A percentile compares a stretch with the other conserved stretches of the same genome.
Conservation (phyloP, 2,888 invertebrate genomes). For the Nomada lathburiana region DNA sequence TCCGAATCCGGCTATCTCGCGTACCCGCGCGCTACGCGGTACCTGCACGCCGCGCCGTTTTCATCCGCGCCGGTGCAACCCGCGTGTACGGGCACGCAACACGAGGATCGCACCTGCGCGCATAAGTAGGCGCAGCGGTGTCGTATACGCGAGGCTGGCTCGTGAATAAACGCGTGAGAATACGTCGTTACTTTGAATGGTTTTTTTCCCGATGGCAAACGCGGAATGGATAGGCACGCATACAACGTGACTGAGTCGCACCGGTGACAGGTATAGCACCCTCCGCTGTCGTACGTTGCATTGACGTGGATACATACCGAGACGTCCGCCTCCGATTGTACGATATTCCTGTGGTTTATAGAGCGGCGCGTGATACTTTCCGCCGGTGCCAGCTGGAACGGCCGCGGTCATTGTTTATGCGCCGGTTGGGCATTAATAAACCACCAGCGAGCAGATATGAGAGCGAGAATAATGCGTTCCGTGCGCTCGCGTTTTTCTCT, state of each 20-base stretch:
- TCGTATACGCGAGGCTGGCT: constrained; percentile 38
- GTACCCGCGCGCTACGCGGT: constrained; percentile 4
- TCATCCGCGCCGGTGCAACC: constrained; percentile 23
- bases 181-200: constrained; percentile 47
- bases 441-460: constrained; percentile 17
- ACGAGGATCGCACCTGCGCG: constrained; percentile 57
- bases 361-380: constrained; percentile 45
- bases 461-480: background rate
- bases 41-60: constrained; percentile 12
- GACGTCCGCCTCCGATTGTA: constrained; percentile 60
- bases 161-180: constrained; percentile 57
- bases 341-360: constrained; percentile 59
- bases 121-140: constrained; percentile 42
- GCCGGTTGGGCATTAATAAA: constrained; percentile 20
- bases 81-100: constrained; percentile 9
- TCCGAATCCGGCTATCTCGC: constrained; percentile 66
- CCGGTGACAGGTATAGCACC: constrained; percentile 57
- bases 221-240: constrained; percentile 28
- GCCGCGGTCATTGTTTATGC: constrained; percentile 44
- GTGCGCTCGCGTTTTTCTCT: background rate
- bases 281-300: constrained; percentile 53
- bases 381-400: constrained; percentile 20
- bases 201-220: constrained; percentile 26
- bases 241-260: constrained; percentile 35
- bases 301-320: constrained; percentile 57